A percentile compares a stretch with the other conserved stretches of the same genome.
Conservation (phyloP, 2,888 invertebrate genomes). For the Eugnorisma glareosa region DNA sequence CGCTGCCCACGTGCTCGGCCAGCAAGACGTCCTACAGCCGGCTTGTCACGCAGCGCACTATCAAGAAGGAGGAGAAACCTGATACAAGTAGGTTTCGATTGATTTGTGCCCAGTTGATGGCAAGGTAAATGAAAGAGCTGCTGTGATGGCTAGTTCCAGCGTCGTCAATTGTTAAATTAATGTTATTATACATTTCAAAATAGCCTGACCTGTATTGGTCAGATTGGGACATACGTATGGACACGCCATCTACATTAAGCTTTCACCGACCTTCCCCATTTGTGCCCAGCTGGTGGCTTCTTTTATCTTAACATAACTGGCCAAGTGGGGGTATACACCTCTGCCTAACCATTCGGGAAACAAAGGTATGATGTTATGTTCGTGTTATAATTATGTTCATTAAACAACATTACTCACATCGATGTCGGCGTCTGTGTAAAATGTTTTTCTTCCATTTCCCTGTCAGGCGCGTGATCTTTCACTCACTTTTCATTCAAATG, state of each 20-base stretch:
- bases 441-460: background rate
- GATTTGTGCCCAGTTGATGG: background rate
- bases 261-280: background rate
- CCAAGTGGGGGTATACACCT: background rate
- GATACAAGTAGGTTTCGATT: conserved; percentile 74
- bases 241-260: background rate
- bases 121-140: background rate
- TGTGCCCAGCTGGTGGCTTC: background rate
- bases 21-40: conserved; percentile 78
- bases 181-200: background rate
- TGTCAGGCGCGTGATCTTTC: background rate
- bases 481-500: conserved; percentile 1
- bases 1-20: conserved; percentile 74
- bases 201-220: background rate
- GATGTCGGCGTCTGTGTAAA: background rate
- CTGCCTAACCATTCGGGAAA: background rate
- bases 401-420: background rate
- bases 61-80: conserved; percentile 85
- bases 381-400: background rate
- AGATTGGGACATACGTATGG: background rate
- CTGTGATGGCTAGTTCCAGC: background rate
- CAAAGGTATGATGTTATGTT: background rate
- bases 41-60: conserved; percentile 81
- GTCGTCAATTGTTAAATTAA: background rate
- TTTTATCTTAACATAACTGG: background rate